A percentile compares a stretch with the other conserved stretches of the same genome.
Evolutionary conservation across 1,140 invertebrate genomes (phyloP).

Genomic region (Mesaphorura yosii): DNA sequence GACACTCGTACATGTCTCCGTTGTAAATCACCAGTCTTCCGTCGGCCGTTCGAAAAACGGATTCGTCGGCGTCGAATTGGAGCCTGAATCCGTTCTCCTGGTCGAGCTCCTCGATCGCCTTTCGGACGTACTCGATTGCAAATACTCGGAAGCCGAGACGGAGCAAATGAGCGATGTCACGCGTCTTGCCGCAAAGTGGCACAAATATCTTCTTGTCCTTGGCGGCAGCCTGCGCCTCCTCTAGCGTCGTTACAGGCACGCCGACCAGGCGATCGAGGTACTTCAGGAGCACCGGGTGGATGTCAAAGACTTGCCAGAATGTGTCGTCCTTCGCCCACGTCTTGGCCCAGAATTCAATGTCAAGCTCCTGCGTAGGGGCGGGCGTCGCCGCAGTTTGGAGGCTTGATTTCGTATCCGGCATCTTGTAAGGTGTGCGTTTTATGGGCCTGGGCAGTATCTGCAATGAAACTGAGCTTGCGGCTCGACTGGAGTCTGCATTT

Average conservation of each 20-base stretch:
- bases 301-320: conserved; percentile 16
- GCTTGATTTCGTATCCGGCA: too few species aligned
- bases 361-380: too few species aligned
- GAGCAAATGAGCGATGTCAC: conserved; percentile 17
- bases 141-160: conserved; percentile 19
- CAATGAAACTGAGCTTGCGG: too few species aligned
- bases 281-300: conserved; percentile 13
- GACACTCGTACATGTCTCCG: conserved; percentile 24
- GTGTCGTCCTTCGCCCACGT: conserved; percentile 20
- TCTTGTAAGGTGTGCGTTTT: too few species aligned
- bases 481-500: too few species aligned
- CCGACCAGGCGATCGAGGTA: conserved; percentile 6
- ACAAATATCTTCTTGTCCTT: conserved; percentile 21
- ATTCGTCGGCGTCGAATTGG: conserved; percentile 20
- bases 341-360: conserved; percentile 16
- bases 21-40: conserved; percentile 18
- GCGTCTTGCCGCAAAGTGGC: conserved; percentile 22
- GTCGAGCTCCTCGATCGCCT: conserved; percentile 17
- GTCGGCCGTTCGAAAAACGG: conserved; percentile 4
- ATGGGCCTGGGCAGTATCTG: too few species aligned
- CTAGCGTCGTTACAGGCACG: background rate
- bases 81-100: conserved; percentile 14
- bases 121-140: conserved; percentile 18
- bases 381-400: too few species aligned
- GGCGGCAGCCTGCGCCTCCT: background rate